Percentiles rank a stretch among this genome's conserved stretches.
phyloP scores from a whole-genome alignment of 1,140 invertebrate genomes.

The Ceratina australensis region DNA sequence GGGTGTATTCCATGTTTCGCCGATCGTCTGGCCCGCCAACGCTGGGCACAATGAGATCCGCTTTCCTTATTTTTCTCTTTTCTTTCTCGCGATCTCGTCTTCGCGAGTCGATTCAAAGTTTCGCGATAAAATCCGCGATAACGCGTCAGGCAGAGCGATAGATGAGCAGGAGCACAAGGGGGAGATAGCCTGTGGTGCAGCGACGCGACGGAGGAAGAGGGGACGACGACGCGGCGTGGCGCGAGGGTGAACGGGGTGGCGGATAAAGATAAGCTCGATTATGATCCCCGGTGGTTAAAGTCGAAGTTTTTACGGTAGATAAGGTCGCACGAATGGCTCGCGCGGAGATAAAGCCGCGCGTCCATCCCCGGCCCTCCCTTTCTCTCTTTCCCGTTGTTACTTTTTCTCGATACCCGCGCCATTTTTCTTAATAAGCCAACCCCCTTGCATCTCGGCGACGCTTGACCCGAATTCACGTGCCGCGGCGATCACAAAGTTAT shows the following conservation, averaged over 20 bases:
- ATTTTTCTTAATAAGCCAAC: conserved; percentile 60
- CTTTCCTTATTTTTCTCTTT: conserved; percentile 14
- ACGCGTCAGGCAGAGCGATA: conserved; percentile 56
- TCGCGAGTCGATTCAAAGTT: conserved; percentile 69
- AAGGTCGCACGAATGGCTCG: conserved; percentile 64
- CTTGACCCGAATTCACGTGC: conserved; percentile 23
- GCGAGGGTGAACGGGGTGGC: conserved; percentile 23
- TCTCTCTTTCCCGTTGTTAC: conserved; percentile 26
- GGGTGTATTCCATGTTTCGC: too few species aligned
- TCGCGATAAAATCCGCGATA: conserved; percentile 72
- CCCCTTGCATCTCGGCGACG: neutral
- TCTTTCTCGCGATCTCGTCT: conserved; percentile 55
- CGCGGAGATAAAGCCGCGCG: conserved; percentile 48
- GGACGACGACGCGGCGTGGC: conserved; percentile 32
- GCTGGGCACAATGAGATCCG: too few species aligned
- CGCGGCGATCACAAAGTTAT: too few species aligned
- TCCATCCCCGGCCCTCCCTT: conserved; percentile 9
- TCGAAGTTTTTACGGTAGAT: conserved; percentile 77
- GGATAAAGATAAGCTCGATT: conserved; percentile 73
- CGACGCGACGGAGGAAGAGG: conserved; percentile 24
- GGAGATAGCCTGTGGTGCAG: conserved; percentile 69
- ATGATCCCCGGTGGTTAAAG: conserved; percentile 76
- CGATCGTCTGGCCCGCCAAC: too few species aligned
- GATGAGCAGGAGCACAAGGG: conserved; percentile 69
- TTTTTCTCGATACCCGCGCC: conserved; percentile 20